Percentiles rank a stretch among this genome's conserved stretches.
These are phyloP conservation scores for Trachelus tabidus DNA, from an alignment of 2,888 invertebrate species.

Conservation along the genomic window DNA sequence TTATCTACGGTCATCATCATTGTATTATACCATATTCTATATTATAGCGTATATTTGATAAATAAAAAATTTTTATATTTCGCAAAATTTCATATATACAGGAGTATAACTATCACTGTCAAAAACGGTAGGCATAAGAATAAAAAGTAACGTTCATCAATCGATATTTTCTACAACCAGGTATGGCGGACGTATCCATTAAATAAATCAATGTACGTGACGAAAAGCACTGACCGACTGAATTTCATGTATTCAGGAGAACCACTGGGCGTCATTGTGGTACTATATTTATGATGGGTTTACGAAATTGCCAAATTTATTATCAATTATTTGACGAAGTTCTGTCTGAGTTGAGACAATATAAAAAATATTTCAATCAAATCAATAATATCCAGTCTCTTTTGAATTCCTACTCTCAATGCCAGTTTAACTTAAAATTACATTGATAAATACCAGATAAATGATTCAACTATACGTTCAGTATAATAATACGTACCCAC, in stretches of 20 bases:
- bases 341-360: not conserved
- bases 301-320: not conserved
- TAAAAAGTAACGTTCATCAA: not conserved
- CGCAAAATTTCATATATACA: not conserved
- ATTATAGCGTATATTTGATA: not conserved
- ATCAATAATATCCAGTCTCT: not conserved
- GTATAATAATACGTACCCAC: not conserved
- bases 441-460: not conserved
- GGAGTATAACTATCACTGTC: not conserved
- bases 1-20: not conserved
- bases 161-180: not conserved
- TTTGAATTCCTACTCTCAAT: not conserved
- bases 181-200: conserved; percentile 7
- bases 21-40: not conserved
- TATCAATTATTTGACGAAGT: not conserved
- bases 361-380: too few species aligned
- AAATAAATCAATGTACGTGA: conserved; percentile 32
- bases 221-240: conserved; percentile 18
- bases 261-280: too few species aligned
- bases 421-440: not conserved
- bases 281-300: not conserved
- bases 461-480: not conserved
- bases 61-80: not conserved
- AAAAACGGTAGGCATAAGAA: not conserved
- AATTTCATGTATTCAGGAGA: conserved; percentile 12